Percentiles rank a stretch among this genome's conserved stretches.
Evolutionary conservation across 1,140 invertebrate species (phyloP).

Genomic region (Lucilia cuprina): DNA sequence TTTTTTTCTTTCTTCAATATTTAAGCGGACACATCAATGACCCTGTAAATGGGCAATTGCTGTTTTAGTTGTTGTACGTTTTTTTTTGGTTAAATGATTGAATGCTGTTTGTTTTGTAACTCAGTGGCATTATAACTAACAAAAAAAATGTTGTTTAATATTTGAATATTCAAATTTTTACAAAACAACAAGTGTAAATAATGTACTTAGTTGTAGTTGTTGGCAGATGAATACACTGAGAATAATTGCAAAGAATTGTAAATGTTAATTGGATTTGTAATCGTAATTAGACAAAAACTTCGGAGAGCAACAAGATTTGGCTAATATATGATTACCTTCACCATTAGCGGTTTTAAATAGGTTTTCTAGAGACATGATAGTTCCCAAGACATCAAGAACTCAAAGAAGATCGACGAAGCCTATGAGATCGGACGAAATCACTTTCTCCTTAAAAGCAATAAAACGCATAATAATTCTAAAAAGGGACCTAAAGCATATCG

Average conservation of each 20-base stretch:
- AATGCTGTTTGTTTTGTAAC: constrained; percentile 5
- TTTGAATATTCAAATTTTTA: neutral
- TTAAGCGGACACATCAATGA: constrained; percentile 16
- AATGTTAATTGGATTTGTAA: no score
- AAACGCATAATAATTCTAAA: no score
- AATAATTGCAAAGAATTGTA: neutral
- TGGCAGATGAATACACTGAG: neutral
- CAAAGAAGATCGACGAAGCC: no score
- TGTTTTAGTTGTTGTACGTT: neutral
- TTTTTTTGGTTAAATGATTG: neutral
- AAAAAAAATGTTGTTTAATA: neutral
- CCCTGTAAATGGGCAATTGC: neutral
- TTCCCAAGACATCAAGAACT: no score
- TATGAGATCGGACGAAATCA: no score
- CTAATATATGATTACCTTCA: no score
- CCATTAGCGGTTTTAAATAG: no score
- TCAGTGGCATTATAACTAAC: constrained; percentile 1
- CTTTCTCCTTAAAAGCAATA: no score
- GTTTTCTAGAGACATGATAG: no score
- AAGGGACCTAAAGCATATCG: no score
- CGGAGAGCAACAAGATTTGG: no score
- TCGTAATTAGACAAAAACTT: no score
- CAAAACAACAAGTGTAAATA: neutral
- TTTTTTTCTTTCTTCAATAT: neutral
- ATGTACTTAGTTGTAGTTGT: neutral